Percentiles rank a stretch among this genome's conserved stretches.
phyloP scores from a whole-genome alignment of 2,888 invertebrate genomes.

The Coenonympha glycerion region DNA sequence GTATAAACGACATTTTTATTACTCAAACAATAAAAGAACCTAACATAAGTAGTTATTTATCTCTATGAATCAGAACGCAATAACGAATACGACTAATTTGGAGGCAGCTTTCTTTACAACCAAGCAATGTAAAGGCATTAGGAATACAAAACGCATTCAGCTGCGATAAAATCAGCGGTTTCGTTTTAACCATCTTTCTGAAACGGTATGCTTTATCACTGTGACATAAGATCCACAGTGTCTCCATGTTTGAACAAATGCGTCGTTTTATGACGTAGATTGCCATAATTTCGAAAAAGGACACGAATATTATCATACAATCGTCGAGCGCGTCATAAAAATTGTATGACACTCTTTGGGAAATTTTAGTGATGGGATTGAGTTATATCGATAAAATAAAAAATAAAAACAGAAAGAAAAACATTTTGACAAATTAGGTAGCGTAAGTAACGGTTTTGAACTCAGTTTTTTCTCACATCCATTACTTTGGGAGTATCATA shows the following conservation, averaged over 20 bases:
- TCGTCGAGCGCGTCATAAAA: slow-evolving; percentile 51
- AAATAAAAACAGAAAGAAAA: too few species aligned
- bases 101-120: slow-evolving; percentile 30
- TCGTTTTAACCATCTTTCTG: slow-evolving; percentile 12
- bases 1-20: too few species aligned
- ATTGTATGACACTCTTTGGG: slow-evolving; percentile 30
- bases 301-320: slow-evolving; percentile 67
- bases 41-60: not conserved
- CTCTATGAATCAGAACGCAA: not conserved
- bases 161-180: slow-evolving; percentile 29
- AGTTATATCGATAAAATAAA: slow-evolving; percentile 17
- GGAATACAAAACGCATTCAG: slow-evolving; percentile 31
- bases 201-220: slow-evolving; percentile 15
- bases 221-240: slow-evolving; percentile 20
- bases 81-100: slow-evolving; percentile 3
- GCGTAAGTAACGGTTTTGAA: too few species aligned
- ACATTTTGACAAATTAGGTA: too few species aligned
- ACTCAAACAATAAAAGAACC: too few species aligned
- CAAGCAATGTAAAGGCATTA: slow-evolving; percentile 26
- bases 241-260: slow-evolving; percentile 20
- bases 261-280: slow-evolving; percentile 47
- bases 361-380: slow-evolving; percentile 29
- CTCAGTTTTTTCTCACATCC: too few species aligned
- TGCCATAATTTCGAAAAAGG: slow-evolving; percentile 64
- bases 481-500: too few species aligned